Conservation (phyloP, 1,140 invertebrate genomes). For the Tigriopus japonicus region DNA sequence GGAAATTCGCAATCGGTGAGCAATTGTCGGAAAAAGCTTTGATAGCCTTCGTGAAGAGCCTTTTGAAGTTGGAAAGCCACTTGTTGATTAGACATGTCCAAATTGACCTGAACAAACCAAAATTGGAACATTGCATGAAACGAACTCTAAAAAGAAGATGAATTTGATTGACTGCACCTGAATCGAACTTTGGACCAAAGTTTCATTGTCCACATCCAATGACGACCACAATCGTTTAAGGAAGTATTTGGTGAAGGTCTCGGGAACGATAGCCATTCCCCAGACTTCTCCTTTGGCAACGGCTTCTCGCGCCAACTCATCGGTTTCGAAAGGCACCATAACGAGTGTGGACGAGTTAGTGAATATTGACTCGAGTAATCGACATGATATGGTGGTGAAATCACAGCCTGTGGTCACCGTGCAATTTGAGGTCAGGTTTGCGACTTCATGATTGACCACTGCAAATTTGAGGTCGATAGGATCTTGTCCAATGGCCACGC, state of each 20-base stretch:
- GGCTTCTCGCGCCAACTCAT: conserved; percentile 42
- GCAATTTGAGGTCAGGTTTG: conserved; percentile 24
- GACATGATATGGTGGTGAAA: conserved; percentile 48
- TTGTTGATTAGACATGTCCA: conserved; percentile 56
- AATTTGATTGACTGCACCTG: conserved; percentile 29
- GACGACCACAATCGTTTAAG: conserved; percentile 46
- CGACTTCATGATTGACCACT: conserved; percentile 62
- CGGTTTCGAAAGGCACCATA: conserved; percentile 20
- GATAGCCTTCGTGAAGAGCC: neutral
- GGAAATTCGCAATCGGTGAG: conserved; percentile 2
- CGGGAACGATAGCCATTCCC: conserved; percentile 63
- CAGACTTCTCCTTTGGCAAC: conserved; percentile 55
- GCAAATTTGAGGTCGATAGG: conserved; percentile 63
- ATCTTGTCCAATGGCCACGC: conserved; percentile 74
- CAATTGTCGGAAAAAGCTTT: neutral
- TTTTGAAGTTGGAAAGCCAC: conserved; percentile 6
- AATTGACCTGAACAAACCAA: conserved; percentile 32
- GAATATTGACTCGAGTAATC: conserved; percentile 37
- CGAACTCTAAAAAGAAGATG: neutral
- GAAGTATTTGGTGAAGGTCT: conserved; percentile 65
- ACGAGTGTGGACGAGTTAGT: too few relatives aligned
- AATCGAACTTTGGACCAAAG: conserved; percentile 58
- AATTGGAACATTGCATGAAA: too few relatives aligned
- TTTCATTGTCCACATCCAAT: conserved; percentile 46
- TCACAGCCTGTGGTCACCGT: conserved; percentile 37